Base-by-base conservation (phyloP, 2,888 invertebrate species). In the Sabatieria punctata region DNA sequence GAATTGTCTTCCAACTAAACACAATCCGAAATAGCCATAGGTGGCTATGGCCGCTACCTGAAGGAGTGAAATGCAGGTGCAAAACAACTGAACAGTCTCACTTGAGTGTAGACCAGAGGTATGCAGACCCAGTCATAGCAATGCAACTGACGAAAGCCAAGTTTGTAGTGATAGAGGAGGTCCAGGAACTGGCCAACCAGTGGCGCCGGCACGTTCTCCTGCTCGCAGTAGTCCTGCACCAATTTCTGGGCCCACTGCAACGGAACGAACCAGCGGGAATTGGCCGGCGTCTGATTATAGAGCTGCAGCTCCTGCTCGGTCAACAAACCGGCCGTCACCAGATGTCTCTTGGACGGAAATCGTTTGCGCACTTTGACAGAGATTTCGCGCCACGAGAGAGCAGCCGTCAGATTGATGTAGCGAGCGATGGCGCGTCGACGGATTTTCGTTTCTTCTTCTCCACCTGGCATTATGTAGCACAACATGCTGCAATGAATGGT, bases 261-360 rank as follows among this genome's bases (percentile, higher is more conserved):
- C 15, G 49, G 49, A 15, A 48, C n/a, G 18, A 18, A 37, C 49
- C 49, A 49, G 13, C 39, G 39, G 3, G 38, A 54, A 64, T 65
- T 42, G 60, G 57, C 26, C 64, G 64, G 56, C 4, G 65, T 55
- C n/a, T 56, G 52, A 49, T 69, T 65, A 46, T 65, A 60, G 38
- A 64, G 55, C 21, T 58, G 50, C 15, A 59, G 59, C 47, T 71
- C 71, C 22, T 65, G 65, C 23, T 63, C 59, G 2, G 68, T 66
- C 52, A 71, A 60, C 27, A 63, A 43, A 60, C 70, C 70, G 45
- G 66, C 63, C 40, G 67, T 64, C 15, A 68, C 65, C 24, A 70
- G 58, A 49, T 68, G 66, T 27, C 65, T 60, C 35, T 67, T 46
- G 1, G 63, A 64, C 0, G 70, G 69, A 51, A 68, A 71, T 19